Percentiles rank a stretch among this genome's conserved stretches.
Evolutionary conservation across 2,888 invertebrate genomes (phyloP).

Genomic region (Encarsia formosa): DNA sequence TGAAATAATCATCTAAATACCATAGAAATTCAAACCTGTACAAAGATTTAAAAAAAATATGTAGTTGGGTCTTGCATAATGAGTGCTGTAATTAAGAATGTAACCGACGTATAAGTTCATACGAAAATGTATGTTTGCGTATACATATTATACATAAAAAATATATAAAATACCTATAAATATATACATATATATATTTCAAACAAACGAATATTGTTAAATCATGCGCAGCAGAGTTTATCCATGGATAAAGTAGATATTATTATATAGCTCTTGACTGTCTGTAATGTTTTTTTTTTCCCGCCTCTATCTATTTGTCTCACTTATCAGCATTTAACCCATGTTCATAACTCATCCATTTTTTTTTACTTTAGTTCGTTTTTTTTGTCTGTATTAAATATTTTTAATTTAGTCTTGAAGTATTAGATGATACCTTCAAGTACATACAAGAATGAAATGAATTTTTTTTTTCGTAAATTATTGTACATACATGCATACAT

Average conservation of each 20-base stretch:
- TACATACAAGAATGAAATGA: no score
- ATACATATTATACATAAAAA: constrained; percentile 26
- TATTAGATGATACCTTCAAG: no score
- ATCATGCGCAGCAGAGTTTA: constrained; percentile 23
- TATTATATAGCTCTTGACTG: constrained; percentile 15
- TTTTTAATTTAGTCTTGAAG: no score
- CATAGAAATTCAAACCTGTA: constrained; percentile 24
- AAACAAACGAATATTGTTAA: constrained; percentile 24
- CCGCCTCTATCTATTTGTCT: constrained; percentile 4
- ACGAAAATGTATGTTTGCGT: constrained; percentile 16
- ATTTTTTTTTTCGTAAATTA: no score
- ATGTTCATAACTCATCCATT: no score
- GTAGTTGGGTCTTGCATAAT: constrained; percentile 18
- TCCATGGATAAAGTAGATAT: constrained; percentile 16
- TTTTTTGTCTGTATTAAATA: no score
- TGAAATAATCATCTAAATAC: constrained; percentile 8
- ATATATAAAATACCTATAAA: constrained; percentile 21
- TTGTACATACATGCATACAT: no score
- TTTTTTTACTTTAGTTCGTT: no score
- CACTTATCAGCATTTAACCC: constrained; percentile 14
- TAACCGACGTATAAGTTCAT: constrained; percentile 23
- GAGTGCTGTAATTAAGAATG: constrained; percentile 26
- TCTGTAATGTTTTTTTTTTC: constrained; percentile 1
- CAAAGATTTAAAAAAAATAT: constrained; percentile 20
- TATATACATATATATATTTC: constrained; percentile 20